These are phyloP conservation scores for Leptopilina clavipes DNA, from an alignment of 1,140 invertebrate species.

Conservation along the genomic window DNA sequence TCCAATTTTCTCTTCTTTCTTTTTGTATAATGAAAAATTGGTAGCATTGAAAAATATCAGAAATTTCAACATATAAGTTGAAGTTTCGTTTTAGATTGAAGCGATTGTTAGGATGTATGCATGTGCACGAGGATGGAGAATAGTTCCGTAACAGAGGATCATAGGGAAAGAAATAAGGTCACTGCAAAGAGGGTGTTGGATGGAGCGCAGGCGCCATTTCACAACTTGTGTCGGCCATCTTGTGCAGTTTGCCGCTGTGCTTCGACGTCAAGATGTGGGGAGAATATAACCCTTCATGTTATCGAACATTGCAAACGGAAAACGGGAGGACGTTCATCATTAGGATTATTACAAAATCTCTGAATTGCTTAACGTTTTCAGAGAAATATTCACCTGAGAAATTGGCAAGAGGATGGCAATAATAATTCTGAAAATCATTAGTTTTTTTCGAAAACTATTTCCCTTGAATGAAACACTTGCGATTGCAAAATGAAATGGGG, in stretches of 20 bases:
- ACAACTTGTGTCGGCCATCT: conserved; percentile 64
- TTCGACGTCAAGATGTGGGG: conserved; percentile 53
- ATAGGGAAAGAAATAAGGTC: conserved; percentile 46
- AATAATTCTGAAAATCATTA: too few species aligned
- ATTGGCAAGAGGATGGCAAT: too few species aligned
- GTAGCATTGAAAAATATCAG: not conserved
- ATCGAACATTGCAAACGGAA: conserved; percentile 65
- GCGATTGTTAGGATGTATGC: not conserved
- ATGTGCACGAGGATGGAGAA: not conserved
- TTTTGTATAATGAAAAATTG: not conserved
- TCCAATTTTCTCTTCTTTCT: not conserved
- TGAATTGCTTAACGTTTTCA: too few species aligned
- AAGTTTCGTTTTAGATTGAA: not conserved
- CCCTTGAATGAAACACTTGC: not conserved
- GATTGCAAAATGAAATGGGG: not conserved
- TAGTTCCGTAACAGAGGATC: conserved; percentile 34
- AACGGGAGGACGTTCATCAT: conserved; percentile 46
- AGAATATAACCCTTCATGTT: conserved; percentile 69
- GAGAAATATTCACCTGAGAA: too few species aligned
- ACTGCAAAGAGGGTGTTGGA: conserved; percentile 36
- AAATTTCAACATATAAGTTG: not conserved
- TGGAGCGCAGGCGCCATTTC: conserved; percentile 68
- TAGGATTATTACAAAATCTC: too few species aligned
- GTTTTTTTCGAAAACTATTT: too few species aligned
- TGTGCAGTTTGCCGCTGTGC: conserved; percentile 52